Base-by-base conservation (phyloP, 1,140 invertebrate species). In the Eurosta solidaginis region DNA sequence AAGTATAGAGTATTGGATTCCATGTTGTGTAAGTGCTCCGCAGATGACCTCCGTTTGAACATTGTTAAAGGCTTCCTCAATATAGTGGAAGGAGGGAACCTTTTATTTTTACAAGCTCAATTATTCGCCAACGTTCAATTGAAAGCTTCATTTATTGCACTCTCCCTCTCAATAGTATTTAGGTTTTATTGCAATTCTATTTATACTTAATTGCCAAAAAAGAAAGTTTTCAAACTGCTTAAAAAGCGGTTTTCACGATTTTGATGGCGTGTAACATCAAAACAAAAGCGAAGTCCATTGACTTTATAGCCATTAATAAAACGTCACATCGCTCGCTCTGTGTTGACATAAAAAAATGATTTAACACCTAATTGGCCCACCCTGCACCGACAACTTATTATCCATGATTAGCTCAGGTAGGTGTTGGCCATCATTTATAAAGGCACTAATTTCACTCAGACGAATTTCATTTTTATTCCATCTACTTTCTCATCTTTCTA, bases 171-270 rank as follows among this genome's bases (percentile, higher is more conserved):
- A 0, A 3, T 17, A 17, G 45, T 17, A 47, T 47, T 1, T 47
- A 9, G 7, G 3, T 47, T 47, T 47, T 47, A 47, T 47, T 47
- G 45, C 45, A 47, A 4, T 47, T 47, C 45, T 47, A 47, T 47
- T 47, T 47, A 47, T 14, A 47, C 45, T 47, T 47, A 3, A 47
- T 14, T 47, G 14, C 45, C 45, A 47, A n/a, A n/a, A n/a, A n/a
- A n/a, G n/a, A n/a, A n/a, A n/a, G n/a, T 49, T n/a, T 36, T 14
- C 27, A 7, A 20, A 68, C 59, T 68, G 59, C 33, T 68, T 68
- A 68, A 68, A 68, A 68, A 68, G 59, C 59, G 33, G 40, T 68
- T 68, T 68, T 27, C 59, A 68, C 59, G 33, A 68, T 22, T 42
- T 12, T 0, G 29, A 1, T 68, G 20, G 59, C 33, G 59, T 68